Evolutionary conservation across 2,113 vertebrate genomes (phyloP).

Genomic region (Macrotis lagotis): DNA sequence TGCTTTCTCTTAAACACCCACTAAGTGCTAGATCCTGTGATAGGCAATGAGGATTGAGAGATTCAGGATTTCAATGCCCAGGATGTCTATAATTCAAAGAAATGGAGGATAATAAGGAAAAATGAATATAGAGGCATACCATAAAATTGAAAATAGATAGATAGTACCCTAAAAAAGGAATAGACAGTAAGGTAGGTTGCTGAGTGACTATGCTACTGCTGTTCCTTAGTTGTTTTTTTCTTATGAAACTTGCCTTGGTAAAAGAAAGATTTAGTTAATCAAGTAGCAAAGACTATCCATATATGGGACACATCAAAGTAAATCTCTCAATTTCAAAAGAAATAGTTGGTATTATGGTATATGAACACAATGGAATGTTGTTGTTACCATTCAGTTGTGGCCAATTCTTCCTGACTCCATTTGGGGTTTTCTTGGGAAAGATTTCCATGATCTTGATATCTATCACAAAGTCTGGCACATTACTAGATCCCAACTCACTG

Average conservation of each 20-base stretch:
- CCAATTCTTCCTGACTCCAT: too few species aligned
- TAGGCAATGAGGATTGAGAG: not conserved
- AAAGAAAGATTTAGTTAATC: not conserved
- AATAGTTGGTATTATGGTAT: too few species aligned
- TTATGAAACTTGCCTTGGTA: not conserved
- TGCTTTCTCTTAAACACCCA: not conserved
- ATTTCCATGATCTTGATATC: too few species aligned
- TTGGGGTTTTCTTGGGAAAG: not conserved
- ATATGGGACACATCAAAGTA: not conserved
- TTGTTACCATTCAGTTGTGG: too few species aligned
- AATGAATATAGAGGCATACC: not conserved
- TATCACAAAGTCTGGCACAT: not conserved
- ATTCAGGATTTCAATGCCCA: not conserved
- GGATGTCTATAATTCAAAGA: slow-evolving; percentile 27
- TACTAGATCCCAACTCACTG: not conserved
- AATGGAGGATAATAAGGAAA: not conserved
- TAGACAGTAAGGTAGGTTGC: not conserved
- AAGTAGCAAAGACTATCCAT: not conserved
- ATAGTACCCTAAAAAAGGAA: not conserved
- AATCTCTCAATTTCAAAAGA: not conserved
- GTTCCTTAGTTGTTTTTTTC: not conserved
- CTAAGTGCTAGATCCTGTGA: not conserved
- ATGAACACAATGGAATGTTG: not conserved
- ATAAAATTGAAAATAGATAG: slow-evolving; percentile 11
- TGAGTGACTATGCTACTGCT: not conserved